Percentiles rank a stretch among this genome's conserved stretches.
Conservation (phyloP, 2,797 vertebrate genomes). For the Enteromius mattozi region DNA sequence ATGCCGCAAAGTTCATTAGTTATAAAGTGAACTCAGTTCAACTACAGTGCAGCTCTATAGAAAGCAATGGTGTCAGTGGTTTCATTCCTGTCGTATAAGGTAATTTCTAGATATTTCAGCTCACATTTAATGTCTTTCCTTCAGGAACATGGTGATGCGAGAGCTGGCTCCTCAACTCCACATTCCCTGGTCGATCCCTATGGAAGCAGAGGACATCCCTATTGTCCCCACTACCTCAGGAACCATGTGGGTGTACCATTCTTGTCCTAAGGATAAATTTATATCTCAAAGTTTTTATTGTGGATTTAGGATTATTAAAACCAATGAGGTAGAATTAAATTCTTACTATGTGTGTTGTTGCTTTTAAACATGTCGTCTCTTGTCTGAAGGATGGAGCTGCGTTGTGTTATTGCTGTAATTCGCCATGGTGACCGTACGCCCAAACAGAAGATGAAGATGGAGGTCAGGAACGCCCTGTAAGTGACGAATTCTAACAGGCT, state of each 20-base stretch:
- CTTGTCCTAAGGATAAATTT: background rate
- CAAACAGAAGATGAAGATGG: slow-evolving; percentile 99
- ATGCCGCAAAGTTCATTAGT: background rate
- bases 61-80: background rate
- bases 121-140: slow-evolving; percentile 8
- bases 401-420: slow-evolving; percentile 96
- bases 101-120: background rate
- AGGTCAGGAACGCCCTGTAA: slow-evolving; percentile 92
- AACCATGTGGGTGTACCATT: slow-evolving; percentile 76
- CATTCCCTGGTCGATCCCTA: slow-evolving; percentile 97
- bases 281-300: background rate
- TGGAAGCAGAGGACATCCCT: slow-evolving; percentile 97
- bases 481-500: slow-evolving; percentile 40
- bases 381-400: slow-evolving; percentile 93
- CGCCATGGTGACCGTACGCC: slow-evolving; percentile 97
- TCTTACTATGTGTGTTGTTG: background rate
- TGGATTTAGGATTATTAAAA: background rate
- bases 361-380: background rate
- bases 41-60: background rate
- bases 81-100: background rate
- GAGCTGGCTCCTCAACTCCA: slow-evolving; percentile 96
- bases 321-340: background rate
- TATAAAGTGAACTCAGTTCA: background rate
- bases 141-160: slow-evolving; percentile 97
- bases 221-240: slow-evolving; percentile 98